Conservation (phyloP, 2,113 vertebrate species). For the Sinocyclocheilus maitianheensis region DNA sequence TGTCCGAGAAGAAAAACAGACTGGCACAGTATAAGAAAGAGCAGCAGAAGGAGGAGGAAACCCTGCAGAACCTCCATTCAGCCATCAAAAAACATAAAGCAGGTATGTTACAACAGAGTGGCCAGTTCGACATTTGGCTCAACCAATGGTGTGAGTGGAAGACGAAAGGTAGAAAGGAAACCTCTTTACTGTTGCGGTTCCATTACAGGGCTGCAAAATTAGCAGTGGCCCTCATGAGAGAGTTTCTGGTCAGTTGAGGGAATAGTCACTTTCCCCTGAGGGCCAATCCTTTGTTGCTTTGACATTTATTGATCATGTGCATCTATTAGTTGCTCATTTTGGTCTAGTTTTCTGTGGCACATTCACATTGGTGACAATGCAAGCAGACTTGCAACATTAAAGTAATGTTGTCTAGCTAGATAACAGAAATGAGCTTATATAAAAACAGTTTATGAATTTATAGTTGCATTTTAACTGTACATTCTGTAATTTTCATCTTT, state of each 20-base stretch:
- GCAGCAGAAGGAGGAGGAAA: slow-evolving; percentile 73
- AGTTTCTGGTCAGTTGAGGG: not conserved
- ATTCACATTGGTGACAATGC: not conserved
- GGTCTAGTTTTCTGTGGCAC: not conserved
- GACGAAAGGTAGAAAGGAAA: not conserved
- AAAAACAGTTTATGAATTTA: too few relatives aligned
- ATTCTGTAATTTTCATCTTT: too few relatives aligned
- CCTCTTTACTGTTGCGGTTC: not conserved
- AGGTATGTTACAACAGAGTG: slow-evolving; percentile 59
- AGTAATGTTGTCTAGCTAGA: too few relatives aligned
- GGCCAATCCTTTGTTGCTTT: not conserved
- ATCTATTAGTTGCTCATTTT: not conserved
- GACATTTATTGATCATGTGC: not conserved
- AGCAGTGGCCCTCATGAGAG: not conserved
- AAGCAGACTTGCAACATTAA: too few relatives aligned
- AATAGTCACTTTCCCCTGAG: not conserved
- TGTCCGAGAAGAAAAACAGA: slow-evolving; percentile 76
- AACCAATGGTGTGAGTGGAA: not conserved
- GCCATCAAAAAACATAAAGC: slow-evolving; percentile 76
- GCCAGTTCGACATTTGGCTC: not conserved
- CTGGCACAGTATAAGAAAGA: slow-evolving; percentile 74
- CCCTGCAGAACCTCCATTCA: slow-evolving; percentile 69
- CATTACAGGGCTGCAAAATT: not conserved
- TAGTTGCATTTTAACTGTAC: too few relatives aligned
- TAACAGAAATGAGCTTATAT: too few relatives aligned